Conservation (phyloP, 1,140 invertebrate genomes). For the Tetragonula clypearis region DNA sequence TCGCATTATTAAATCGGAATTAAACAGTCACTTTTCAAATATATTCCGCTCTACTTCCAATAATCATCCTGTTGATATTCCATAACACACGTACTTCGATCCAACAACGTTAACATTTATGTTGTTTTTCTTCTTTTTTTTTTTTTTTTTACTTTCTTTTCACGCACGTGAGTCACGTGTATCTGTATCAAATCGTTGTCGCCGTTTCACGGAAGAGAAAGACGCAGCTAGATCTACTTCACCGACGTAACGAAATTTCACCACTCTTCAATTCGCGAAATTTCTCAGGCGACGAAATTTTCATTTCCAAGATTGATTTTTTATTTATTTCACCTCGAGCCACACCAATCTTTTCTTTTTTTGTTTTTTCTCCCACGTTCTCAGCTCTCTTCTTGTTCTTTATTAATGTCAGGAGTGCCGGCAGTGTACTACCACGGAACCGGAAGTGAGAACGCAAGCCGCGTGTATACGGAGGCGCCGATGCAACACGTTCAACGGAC, state of each 20-base stretch:
- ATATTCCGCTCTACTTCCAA: background rate
- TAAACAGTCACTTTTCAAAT: background rate
- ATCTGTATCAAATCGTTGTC: background rate
- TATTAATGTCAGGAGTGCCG: constrained; percentile 78
- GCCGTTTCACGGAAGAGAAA: background rate
- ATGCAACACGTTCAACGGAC: constrained; percentile 76
- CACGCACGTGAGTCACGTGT: background rate
- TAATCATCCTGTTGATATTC: background rate
- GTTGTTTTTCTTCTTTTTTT: too few relatives aligned
- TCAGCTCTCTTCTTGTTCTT: constrained; percentile 73
- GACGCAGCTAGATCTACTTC: background rate
- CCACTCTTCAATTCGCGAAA: background rate
- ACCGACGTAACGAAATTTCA: background rate
- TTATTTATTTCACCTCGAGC: background rate
- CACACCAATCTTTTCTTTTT: constrained; percentile 32
- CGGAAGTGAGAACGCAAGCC: constrained; percentile 73
- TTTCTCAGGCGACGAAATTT: constrained; percentile 16
- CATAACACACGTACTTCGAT: background rate
- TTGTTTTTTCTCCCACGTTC: constrained; percentile 49
- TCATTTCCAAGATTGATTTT: constrained; percentile 16
- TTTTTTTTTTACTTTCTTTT: too few relatives aligned
- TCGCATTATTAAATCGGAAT: background rate
- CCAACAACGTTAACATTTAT: background rate
- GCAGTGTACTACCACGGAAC: constrained; percentile 77
- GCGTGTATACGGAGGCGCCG: constrained; percentile 74